phyloP scores from a whole-genome alignment of 2,888 invertebrate species.

The Diarsia dahlii region DNA sequence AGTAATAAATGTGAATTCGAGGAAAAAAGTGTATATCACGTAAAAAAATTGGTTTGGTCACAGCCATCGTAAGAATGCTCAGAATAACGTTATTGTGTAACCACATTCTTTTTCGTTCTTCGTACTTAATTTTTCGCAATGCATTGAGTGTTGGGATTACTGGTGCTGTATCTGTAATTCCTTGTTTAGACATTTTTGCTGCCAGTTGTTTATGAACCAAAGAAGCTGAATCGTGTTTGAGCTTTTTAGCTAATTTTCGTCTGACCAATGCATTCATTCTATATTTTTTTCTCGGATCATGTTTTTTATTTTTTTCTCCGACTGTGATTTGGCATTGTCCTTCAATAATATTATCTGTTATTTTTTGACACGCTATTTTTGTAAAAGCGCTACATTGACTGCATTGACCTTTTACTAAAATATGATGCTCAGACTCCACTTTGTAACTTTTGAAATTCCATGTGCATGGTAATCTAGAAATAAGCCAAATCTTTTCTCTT shows the following conservation, averaged over 20 bases:
- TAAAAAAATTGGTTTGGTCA: slow-evolving; percentile 15
- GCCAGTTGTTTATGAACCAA: slow-evolving; percentile 19
- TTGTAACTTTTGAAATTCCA: too few relatives aligned
- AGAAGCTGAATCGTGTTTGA: slow-evolving; percentile 13
- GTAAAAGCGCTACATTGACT: slow-evolving; percentile 14
- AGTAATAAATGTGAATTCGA: too few relatives aligned
- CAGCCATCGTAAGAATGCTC: slow-evolving; percentile 18
- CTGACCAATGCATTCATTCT: slow-evolving; percentile 14
- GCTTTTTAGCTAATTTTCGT: slow-evolving; percentile 23
- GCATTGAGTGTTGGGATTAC: slow-evolving; percentile 15
- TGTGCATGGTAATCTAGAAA: too few relatives aligned
- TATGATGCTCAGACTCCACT: too few relatives aligned
- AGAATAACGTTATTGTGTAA: slow-evolving; percentile 16
- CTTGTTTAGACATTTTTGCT: slow-evolving; percentile 15
- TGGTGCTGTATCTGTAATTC: slow-evolving; percentile 18
- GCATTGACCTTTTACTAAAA: neutral
- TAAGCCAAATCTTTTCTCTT: too few relatives aligned
- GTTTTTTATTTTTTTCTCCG: slow-evolving; percentile 16
- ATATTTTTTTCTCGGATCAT: slow-evolving; percentile 16
- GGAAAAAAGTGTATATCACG: slow-evolving; percentile 9
- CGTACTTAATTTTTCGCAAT: slow-evolving; percentile 13
- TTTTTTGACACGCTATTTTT: slow-evolving; percentile 13
- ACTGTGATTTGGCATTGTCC: slow-evolving; percentile 15
- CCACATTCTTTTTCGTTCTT: slow-evolving; percentile 17
- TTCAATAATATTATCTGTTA: slow-evolving; percentile 15